Evolutionary conservation across 2,113 vertebrate genomes (phyloP).

Genomic region (Aspiorhynchus laticeps): DNA sequence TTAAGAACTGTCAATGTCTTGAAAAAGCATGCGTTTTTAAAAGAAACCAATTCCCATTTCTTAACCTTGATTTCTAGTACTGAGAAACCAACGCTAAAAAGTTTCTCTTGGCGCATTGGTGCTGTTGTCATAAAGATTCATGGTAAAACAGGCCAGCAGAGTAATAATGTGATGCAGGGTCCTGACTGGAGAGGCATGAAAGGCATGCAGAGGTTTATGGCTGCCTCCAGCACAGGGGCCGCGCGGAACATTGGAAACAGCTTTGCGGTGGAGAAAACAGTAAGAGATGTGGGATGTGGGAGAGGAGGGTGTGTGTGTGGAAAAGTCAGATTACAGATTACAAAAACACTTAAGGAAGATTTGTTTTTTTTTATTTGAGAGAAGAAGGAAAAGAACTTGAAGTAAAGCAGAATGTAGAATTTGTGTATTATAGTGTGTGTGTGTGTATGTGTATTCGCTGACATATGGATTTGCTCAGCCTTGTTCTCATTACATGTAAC

Average conservation of each 20-base stretch:
- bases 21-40: not conserved
- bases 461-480: not conserved
- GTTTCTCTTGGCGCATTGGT: slow-evolving; percentile 14
- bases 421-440: not conserved
- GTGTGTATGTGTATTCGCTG: not conserved
- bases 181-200: slow-evolving; percentile 28
- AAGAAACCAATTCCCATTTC: not conserved
- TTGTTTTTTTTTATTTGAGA: not conserved
- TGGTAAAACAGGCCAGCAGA: not conserved
- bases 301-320: not conserved
- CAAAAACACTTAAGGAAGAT: not conserved
- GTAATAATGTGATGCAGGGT: slow-evolving; percentile 3
- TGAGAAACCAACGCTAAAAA: not conserved
- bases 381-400: not conserved
- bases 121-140: not conserved
- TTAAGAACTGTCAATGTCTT: not conserved
- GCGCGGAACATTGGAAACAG: slow-evolving; percentile 63
- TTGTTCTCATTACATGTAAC: not conserved
- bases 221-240: slow-evolving; percentile 28
- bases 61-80: not conserved
- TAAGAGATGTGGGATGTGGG: slow-evolving; percentile 27
- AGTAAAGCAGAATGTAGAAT: not conserved
- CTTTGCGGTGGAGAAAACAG: slow-evolving; percentile 43
- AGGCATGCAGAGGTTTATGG: slow-evolving; percentile 54
- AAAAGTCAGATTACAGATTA: not conserved